Evolutionary conservation across 2,113 vertebrate genomes (phyloP).

Genomic region (Zingel zingel): DNA sequence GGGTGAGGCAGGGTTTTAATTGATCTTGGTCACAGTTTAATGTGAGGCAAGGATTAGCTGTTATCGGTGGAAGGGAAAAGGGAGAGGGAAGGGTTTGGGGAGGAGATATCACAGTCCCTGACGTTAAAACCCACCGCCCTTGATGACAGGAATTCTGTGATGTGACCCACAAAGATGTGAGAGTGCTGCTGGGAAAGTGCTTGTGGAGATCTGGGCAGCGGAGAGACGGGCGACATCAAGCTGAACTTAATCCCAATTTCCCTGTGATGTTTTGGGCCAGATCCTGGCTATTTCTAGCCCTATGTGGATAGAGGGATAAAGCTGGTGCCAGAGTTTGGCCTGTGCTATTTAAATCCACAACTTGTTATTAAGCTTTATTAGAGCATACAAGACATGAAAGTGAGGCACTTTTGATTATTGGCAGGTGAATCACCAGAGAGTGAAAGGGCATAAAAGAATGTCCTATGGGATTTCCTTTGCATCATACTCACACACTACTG

Average conservation of each 20-base stretch:
- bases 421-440: conserved; percentile 71
- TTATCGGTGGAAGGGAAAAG: conserved; percentile 78
- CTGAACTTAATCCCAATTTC: conserved; percentile 83
- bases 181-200: conserved; percentile 71
- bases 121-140: conserved; percentile 82
- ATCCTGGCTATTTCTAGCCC: conserved; percentile 79
- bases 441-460: conserved; percentile 44
- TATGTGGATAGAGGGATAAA: conserved; percentile 48
- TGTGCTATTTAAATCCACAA: conserved; percentile 74
- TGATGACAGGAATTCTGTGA: conserved; percentile 82
- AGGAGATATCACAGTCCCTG: conserved; percentile 79
- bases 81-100: conserved; percentile 76
- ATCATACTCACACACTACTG: conserved; percentile 34
- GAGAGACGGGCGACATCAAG: conserved; percentile 73
- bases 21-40: conserved; percentile 88
- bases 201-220: conserved; percentile 71
- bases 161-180: conserved; percentile 82
- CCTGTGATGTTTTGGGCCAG: conserved; percentile 74
- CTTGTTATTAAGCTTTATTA: conserved; percentile 75
- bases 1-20: conserved; percentile 82
- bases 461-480: conserved; percentile 47
- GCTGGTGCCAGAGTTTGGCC: conserved; percentile 54
- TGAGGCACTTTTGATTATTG: conserved; percentile 61
- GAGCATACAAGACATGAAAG: conserved; percentile 67
- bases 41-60: conserved; percentile 84